Evolutionary conservation across 2,888 invertebrate species (phyloP), one percentile per base, ranked within the genome.

Genomic region (Lutraria lutraria): DNA sequence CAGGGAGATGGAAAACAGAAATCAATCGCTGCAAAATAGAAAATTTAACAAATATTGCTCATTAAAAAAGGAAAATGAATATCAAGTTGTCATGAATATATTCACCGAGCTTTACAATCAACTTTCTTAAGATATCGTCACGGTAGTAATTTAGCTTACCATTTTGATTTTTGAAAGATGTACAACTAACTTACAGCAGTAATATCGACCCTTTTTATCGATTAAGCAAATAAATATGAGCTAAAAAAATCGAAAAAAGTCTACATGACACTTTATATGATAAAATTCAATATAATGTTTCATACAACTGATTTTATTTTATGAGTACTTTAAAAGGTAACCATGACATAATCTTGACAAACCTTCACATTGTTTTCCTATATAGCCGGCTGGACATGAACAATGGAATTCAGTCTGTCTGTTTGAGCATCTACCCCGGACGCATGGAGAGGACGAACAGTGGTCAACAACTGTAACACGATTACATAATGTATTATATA

Each of bases 1-100:
- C 76, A 76, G 2, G 76, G 76, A 16, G 76, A 76, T 34, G 76
- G 76, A 13, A 76, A 76, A 76, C 76, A 76, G 76, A 76, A 76
- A 76, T 76, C 76, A 31, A 76, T 25, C 31, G 76, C 76, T 76
- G 34, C 8, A 43, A 68, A 68, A 60, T 60, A 68, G 12, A n/a
- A 3, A 19, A 60, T 60, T 19, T 0, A 8, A 15, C 19, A 43
- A 43, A 43, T 43, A 43, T 43, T 43, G 43, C 8, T 56, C n/a
- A n/a, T n/a, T n/a, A n/a, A 56, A 56, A 56, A 56, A 56, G 6
- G 12, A 56, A 19, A 56, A 12, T 56, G 56, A 19, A 56, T 6
- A 56, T 3, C 21, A 19, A 3, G 56, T 19, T 21, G 56, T 19
- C n/a, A n/a, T n/a, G 12, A 6, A 19, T 19, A 56, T 19, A 56